Evolutionary conservation across 2,113 vertebrate species (phyloP), one percentile per base, ranked within the genome.

Genomic region (Nycticebus coucang): DNA sequence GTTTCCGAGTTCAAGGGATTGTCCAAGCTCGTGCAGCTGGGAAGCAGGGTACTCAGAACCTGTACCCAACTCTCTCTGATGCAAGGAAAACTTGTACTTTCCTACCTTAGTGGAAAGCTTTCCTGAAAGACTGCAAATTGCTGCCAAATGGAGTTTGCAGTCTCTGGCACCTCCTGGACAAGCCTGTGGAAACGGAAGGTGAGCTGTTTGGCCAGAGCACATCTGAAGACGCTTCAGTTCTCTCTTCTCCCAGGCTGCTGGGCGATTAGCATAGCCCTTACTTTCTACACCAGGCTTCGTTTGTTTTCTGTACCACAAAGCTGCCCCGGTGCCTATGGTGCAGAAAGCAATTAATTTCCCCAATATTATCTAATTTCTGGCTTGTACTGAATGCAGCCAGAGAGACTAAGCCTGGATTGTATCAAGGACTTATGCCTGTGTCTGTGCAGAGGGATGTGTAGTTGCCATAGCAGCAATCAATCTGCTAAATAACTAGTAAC

Each of bases 391-490:
- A 95, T 75, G 78, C 92, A 93, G 84, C 97, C 97, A 71, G 62
- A 95, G 87, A 97, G 81, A 97, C 89, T 96, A 97, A 96, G 93
- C 97, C 95, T 92, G 96, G 59, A 97, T 87, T 18, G 4, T 90
- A 98, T 97, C 95, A 98, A 98, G 97, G 96, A 97, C 97, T 98
- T 97, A 96, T 96, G 97, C 94, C 62, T 85, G 77, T 53, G 85
- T 97, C 97, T 98, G 94, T 97, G 96, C 7, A 94, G 95, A 96
- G 94, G 82, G 95, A 98, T 98, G 96, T 94, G 96, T 74, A 33
- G 98, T 99, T 98, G 95, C 97, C 97, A 98, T 98, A 98, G 98
- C 97, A 98, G 98, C 98, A 98, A 98, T 98, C 98, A 98, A 97
- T 98, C 98, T 88, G 74, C 97, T 98, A 98, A 98, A 98, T 97